Percentiles rank a stretch among this genome's conserved stretches.
phyloP scores from a whole-genome alignment of 2,888 invertebrate genomes.

The Eumacrocentrus americanus region DNA sequence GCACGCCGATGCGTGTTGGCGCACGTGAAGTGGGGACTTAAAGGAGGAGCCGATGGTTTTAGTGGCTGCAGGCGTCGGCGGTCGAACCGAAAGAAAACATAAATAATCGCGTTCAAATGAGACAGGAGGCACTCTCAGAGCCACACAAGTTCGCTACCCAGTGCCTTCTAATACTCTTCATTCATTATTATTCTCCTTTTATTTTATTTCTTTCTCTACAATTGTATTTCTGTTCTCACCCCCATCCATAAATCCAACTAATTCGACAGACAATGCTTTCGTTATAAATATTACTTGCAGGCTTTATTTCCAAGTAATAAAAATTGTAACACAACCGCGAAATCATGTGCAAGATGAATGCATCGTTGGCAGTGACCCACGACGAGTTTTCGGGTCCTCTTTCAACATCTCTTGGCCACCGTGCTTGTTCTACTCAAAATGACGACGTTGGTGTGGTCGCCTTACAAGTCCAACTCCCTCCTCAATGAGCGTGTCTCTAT shows the following conservation, averaged over 20 bases:
- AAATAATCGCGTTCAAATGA: constrained; percentile 61
- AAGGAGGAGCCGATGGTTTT: constrained; percentile 54
- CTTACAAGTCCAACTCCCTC: constrained; percentile 52
- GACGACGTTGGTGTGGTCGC: constrained; percentile 31
- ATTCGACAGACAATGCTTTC: constrained; percentile 25
- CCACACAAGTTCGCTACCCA: constrained; percentile 50
- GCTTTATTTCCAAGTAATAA: background rate
- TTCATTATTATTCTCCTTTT: background rate
- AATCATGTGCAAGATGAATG: background rate
- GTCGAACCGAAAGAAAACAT: constrained; percentile 56
- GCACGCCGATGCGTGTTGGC: constrained; percentile 34
- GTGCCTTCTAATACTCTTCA: background rate
- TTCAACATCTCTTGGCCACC: constrained; percentile 70
- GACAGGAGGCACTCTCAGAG: constrained; percentile 47
- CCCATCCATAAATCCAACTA: constrained; percentile 15
- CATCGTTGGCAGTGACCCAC: constrained; percentile 12
- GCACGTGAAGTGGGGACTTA: constrained; percentile 36
- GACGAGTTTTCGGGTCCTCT: constrained; percentile 91
- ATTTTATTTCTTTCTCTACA: background rate
- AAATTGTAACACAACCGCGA: background rate
- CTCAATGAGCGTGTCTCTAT: constrained; percentile 62
- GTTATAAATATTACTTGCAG: too few relatives aligned
- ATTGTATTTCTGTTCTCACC: background rate
- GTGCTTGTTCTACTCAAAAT: too few relatives aligned
- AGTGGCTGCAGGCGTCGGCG: constrained; percentile 56